These are phyloP conservation scores for Anarsia innoxiella DNA, from an alignment of 2,888 invertebrate genomes.

Conservation along the genomic window DNA sequence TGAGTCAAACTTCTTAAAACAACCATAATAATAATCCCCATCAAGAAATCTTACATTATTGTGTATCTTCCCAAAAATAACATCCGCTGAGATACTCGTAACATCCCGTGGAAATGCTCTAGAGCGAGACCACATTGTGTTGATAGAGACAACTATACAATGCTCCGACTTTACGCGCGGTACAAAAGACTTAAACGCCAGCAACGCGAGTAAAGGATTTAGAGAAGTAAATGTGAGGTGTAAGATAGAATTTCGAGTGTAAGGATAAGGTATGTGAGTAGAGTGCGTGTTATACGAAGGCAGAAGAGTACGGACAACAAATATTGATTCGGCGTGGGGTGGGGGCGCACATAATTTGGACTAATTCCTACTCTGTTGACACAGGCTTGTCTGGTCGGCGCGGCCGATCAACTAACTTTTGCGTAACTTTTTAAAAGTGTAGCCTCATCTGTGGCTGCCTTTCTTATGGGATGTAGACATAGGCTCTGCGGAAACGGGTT, in stretches of 20 bases:
- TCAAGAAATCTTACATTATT: no score
- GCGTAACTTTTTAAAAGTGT: constrained; percentile 38
- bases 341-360: constrained; percentile 68
- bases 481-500: no score
- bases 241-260: no score
- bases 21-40: no score
- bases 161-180: constrained; percentile 10
- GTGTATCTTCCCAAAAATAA: constrained; percentile 13
- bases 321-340: constrained; percentile 69
- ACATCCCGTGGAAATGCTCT: constrained; percentile 56
- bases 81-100: constrained; percentile 23
- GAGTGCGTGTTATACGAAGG: constrained; percentile 72
- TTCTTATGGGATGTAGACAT: no score
- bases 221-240: no score
- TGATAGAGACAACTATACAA: constrained; percentile 59
- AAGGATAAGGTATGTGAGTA: constrained; percentile 55
- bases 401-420: constrained; percentile 58
- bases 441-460: no score
- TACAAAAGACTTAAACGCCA: constrained; percentile 28
- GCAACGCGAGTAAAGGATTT: constrained; percentile 13
- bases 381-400: constrained; percentile 62
- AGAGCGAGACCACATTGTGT: constrained; percentile 67
- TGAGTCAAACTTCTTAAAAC: no score
- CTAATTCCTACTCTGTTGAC: constrained; percentile 72
- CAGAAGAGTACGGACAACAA: constrained; percentile 76